These are phyloP conservation scores for Callithrix jacchus DNA, from an alignment of 2,113 vertebrate genomes.

Conservation along the genomic window DNA sequence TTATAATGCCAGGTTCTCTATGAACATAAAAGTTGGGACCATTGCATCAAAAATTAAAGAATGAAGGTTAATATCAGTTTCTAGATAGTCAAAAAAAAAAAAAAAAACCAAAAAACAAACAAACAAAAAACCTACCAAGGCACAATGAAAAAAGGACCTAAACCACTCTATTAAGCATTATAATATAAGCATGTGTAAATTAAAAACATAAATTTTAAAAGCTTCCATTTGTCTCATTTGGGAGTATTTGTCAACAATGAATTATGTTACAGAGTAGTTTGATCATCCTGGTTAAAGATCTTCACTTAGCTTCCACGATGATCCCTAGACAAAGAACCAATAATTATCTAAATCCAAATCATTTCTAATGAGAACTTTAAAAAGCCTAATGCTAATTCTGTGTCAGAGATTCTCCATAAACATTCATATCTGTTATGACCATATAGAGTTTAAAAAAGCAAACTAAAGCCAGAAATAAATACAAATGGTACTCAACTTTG, in stretches of 20 bases:
- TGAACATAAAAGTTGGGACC: not conserved
- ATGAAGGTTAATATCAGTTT: not conserved
- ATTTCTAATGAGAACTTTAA: not conserved
- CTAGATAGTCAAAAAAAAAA: not conserved
- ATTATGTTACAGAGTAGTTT: not conserved
- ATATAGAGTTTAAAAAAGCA: not conserved
- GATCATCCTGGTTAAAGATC: not conserved
- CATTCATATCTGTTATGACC: not conserved
- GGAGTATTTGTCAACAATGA: not conserved
- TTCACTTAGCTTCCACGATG: not conserved
- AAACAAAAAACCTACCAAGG: not conserved
- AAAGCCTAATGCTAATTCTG: not conserved
- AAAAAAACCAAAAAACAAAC: not conserved
- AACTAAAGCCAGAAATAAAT: not conserved
- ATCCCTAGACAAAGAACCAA: not conserved
- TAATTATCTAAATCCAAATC: not conserved
- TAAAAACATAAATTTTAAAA: not conserved
- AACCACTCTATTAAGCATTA: not conserved
- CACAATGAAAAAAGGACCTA: not conserved
- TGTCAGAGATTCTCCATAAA: not conserved
- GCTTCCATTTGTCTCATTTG: not conserved
- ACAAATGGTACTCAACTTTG: too few relatives aligned
- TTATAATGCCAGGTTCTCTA: not conserved
- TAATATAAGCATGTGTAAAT: not conserved
- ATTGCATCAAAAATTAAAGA: not conserved